A percentile compares a stretch with the other conserved stretches of the same genome.
phyloP scores from a whole-genome alignment of 64 coral and sea anemone genomes.

The Pachyseris speciosa region DNA sequence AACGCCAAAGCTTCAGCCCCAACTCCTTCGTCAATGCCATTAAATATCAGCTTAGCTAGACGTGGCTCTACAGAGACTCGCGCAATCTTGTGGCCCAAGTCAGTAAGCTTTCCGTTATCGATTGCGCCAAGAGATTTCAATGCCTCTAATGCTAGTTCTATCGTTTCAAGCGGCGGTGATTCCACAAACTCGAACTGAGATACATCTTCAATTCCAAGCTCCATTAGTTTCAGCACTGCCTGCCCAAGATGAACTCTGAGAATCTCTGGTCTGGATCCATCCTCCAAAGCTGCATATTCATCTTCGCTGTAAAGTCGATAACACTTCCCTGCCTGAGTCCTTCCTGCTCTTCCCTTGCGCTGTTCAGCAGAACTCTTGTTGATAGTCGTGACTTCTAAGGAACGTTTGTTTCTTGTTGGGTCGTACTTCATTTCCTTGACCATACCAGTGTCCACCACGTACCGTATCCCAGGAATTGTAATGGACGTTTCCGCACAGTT shows the following conservation, averaged over 20 bases:
- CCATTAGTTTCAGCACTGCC: conserved; percentile 90
- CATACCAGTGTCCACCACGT: conserved; percentile 85
- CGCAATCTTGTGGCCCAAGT: conserved; percentile 80
- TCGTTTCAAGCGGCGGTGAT: conserved; percentile 66
- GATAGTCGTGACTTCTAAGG: conserved; percentile 69
- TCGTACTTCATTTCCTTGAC: conserved; percentile 88
- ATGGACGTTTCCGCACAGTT: conserved; percentile 95
- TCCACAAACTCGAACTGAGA: conserved; percentile 85
- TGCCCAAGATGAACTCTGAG: conserved; percentile 86
- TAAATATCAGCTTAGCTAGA: conserved; percentile 72
- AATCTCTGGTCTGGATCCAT: conserved; percentile 79
- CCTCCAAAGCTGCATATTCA: conserved; percentile 65
- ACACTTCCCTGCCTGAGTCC: conserved; percentile 85
- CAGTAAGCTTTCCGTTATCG: conserved; percentile 51
- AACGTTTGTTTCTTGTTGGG: conserved; percentile 78
- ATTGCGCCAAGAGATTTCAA: conserved; percentile 74
- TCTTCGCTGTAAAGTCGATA: conserved; percentile 83
- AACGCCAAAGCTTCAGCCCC: conserved; percentile 78
- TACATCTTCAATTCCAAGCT: conserved; percentile 76
- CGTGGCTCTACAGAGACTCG: conserved; percentile 78
- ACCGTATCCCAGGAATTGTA: conserved; percentile 88
- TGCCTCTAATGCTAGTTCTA: conserved; percentile 31
- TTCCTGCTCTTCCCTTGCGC: conserved; percentile 84
- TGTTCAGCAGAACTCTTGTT: conserved; percentile 91
- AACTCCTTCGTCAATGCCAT: conserved; percentile 72